Evolutionary conservation across 1,140 invertebrate species (phyloP), one percentile per base, ranked within the genome.

Genomic region (Bactericera cockerelli): DNA sequence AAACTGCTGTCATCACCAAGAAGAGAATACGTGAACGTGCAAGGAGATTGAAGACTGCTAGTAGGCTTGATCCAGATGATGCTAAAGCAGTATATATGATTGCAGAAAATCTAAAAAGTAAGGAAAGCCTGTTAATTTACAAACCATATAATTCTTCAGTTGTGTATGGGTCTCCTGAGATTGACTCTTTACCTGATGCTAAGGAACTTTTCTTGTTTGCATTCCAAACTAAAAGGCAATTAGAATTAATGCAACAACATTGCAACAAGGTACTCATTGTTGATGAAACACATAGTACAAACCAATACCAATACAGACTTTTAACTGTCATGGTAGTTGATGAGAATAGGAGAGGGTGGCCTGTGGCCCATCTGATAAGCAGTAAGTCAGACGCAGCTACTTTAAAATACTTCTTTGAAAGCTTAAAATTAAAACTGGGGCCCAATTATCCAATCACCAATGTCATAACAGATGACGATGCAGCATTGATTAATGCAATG

Each of bases 231-330:
- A 16, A 56, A 3, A 24, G 4, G 14, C 55, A 56, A 26, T 6
- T n/a, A 24, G 22, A 56, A 11, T 6, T 56, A 56, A 56, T 56
- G 55, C 25, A 19, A 56, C 16, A 25, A 56, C n/a, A n/a, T n/a
- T 4, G 26, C 22, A 3, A 26, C 31, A 24, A 19, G 6, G 31
- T 26, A 56, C 25, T 56, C 10, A n/a, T 56, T 8, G 26, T 56
- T 6, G n/a, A n/a, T n/a, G 33, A 36, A 10, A 56, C 55, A 13
- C 55, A 56, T 56, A 14, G 55, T 6, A 24, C 22, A 13, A 56
- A n/a, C 26, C 55, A 56, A 16, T 56, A 25, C 16, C n/a, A 21
- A 13, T 11, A 11, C 10, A 25, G 31, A 16, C 22, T 56, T 3
- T 16, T 56, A n/a, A 56, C 14, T 6, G 22, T 24, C 8, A 56